Conservation (phyloP, 2,113 vertebrate genomes). For the Burhinus bistriatus region DNA sequence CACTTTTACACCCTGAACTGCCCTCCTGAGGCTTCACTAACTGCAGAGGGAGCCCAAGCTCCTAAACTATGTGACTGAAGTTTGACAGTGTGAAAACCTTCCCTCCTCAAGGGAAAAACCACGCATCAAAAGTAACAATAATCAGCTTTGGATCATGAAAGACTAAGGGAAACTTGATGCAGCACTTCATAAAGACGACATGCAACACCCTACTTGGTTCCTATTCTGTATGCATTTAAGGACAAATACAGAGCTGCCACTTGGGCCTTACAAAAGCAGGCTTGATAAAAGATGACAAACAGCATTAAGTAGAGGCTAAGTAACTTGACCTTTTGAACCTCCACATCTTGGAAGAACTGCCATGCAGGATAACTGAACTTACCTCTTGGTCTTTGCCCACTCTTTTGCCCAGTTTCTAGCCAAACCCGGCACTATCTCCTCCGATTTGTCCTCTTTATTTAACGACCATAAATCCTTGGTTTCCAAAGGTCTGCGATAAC, state of each 20-base stretch:
- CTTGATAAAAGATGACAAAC: not conserved
- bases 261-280: not conserved
- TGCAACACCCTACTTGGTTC: not conserved
- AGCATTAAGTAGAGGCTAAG: not conserved
- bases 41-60: slow-evolving; percentile 32
- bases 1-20: not conserved
- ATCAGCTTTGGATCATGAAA: not conserved
- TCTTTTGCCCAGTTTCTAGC: slow-evolving; percentile 86
- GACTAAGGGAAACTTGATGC: not conserved
- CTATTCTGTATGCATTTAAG: not conserved
- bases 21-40: not conserved
- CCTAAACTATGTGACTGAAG: not conserved
- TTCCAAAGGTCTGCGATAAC: slow-evolving; percentile 87
- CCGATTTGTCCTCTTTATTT: slow-evolving; percentile 86
- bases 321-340: not conserved
- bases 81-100: not conserved
- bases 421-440: slow-evolving; percentile 83
- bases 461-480: slow-evolving; percentile 91
- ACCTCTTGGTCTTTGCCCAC: slow-evolving; percentile 85
- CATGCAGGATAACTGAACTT: slow-evolving; percentile 19
- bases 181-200: not conserved
- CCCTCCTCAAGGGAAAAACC: not conserved
- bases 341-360: not conserved
- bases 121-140: not conserved
- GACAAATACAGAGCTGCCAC: not conserved